Evolutionary conservation across 2,888 invertebrate species (phyloP), one percentile per base, ranked within the genome.

Genomic region (Trissolcus brochymenae): DNA sequence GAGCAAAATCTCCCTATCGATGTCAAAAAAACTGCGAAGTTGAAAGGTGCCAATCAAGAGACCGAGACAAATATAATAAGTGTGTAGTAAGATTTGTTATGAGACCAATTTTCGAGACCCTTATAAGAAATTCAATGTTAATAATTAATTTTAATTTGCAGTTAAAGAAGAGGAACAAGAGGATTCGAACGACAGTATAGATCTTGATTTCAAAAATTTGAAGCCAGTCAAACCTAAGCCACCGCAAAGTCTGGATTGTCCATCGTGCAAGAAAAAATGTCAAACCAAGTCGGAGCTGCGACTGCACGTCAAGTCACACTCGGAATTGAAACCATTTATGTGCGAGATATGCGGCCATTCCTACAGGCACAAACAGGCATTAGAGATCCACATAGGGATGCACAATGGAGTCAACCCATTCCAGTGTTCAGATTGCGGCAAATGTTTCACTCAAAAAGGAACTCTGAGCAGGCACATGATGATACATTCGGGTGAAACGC

Each of bases 281-380:
- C 79, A 80, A 19, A 84, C 83, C 2, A 78, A 80, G 4, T 67
- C 81, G 0, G 85, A 86, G 56, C 60, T 87, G 4, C 83, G 82
- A 51, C 80, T 78, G 14, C 86, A 87, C 49, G 59, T 82, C 4
- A 84, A 83, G 60, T 81, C 82, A 0, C 87, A 87, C 72, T 86
- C 87, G 25, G 82, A 79, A 16, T 25, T 84, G 4, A 79, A 82
- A 14, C 86, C 86, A 6, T 87, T 84, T 59, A 87, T 85, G 85
- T 91, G 91, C 82, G 91, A 91, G 84, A 89, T 90, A 80, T 93
- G 92, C 84, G 92, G 92, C 9, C 91, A 91, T 21, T 91, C 91
- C 75, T 92, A 92, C 88, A 92, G 92, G 79, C 92, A 92, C 87
- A 92, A 92, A 84, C 90, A 91, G 4, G 92, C 92, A 49, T 90